Evolutionary conservation across 2,797 vertebrate genomes (phyloP), one percentile per base, ranked within the genome.

Genomic region (Ceryle rudis): DNA sequence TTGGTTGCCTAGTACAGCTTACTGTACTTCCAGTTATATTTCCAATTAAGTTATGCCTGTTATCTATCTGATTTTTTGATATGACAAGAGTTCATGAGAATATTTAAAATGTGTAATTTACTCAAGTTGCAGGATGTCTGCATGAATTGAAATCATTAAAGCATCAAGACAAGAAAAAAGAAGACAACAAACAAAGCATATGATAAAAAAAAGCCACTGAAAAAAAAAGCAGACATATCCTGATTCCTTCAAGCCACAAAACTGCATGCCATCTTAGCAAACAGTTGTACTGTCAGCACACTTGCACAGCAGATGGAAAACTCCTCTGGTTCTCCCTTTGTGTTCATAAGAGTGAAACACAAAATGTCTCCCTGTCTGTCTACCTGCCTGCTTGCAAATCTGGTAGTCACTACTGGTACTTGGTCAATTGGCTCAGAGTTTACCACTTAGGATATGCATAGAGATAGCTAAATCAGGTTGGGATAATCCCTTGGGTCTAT

Each of bases 21-120:
- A 81, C 67, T 96, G 44, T 61, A 79, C 69, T 89, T 89, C 29
- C 54, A 91, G 39, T 72, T 92, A 79, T 93, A 62, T 57, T 78
- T 95, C 58, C 74, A 93, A 93, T 70, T 93, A 92, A 89, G 75
- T 70, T 81, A 69, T 52, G 52, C 67, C 51, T 95, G 82, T 86
- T 94, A 95, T 86, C 83, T 93, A 39, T 82, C 94, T 96, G 93
- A 82, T 91, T 89, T 95, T 83, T 94, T 96, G 65, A 83, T 92
- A 93, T 7, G 58, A 96, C 86, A 91, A 73, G 77, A 67, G 58
- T 90, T 84, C 49, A 78, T 80, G 72, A 88, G 89, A 93, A 74
- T 86, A 89, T 80, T 91, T 85, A 14, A 89, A 95, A 92, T 69
- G 33, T 64, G 16, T 86, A 47, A 94, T 93, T 90, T 93, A 95